Base-by-base conservation (phyloP, 2,113 vertebrate species). In the Baryphthengus martii region DNA sequence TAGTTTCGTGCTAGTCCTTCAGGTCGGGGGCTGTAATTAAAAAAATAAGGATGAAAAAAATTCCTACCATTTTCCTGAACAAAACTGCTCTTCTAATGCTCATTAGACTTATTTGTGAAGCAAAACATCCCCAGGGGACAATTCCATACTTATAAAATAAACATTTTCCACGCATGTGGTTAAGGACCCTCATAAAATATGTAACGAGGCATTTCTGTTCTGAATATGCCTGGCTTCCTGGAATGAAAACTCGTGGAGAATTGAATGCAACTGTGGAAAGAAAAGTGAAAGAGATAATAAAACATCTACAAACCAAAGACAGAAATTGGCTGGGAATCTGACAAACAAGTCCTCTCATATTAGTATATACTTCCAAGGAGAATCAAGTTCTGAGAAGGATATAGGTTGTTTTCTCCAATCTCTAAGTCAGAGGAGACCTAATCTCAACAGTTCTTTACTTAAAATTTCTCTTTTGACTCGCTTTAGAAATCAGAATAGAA, bases 61-160 rank as follows among this genome's bases (percentile, higher is more conserved):
- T n/a, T n/a, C 18, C 55, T 72, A 71, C 63, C 76, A 78, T 91
- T 95, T 87, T 87, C 45, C 76, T 91, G 93, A 89, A 83, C 13
- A 95, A 95, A 94, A 72, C 76, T 92, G 70, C 73, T 90, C 80
- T 90, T 95, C 74, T 89, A 78, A 67, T 88, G 81, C 95, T 96
- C 93, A 93, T 95, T 94, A 96, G 52, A 66, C 87, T 96, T 93
- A 93, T 95, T 95, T 92, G 84, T 62, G 49, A 72, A 93, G 91
- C 76, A 92, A 96, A 97, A 97, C 81, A 95, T 95, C 94, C 94
- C 89, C 93, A 65, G 93, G 87, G 74, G 95, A 96, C 91, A 73
- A 93, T 93, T 97, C 74, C 2, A 2, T 70, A 26, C 81, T 95
- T 91, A 95, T 94, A 94, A 96, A 97, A 95, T 95, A 97, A 97